phyloP scores from a whole-genome alignment of 1,140 invertebrate species.

The Copidosoma floridanum region DNA sequence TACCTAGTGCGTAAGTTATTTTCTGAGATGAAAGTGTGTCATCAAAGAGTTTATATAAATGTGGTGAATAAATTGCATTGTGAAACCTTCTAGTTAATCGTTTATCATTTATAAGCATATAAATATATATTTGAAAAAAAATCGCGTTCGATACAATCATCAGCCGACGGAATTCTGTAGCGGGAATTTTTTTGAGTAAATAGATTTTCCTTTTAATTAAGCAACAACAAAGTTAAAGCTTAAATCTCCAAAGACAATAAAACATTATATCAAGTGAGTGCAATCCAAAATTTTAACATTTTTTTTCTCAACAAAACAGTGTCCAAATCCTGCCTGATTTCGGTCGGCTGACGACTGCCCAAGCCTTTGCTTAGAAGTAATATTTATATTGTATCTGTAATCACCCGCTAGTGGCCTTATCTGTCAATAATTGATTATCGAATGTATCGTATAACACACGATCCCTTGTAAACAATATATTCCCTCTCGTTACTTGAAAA shows the following conservation, averaged over 20 bases:
- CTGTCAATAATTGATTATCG: constrained; percentile 45
- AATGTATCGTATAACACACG: constrained; percentile 42
- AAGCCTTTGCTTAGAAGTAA: constrained; percentile 44
- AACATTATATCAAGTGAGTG: constrained; percentile 6
- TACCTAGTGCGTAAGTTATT: constrained; percentile 34
- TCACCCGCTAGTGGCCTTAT: constrained; percentile 57
- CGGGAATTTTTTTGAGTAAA: constrained; percentile 4
- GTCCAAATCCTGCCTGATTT: too few species aligned
- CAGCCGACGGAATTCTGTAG: constrained; percentile 18
- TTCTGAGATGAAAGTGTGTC: constrained; percentile 31
- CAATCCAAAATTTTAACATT: not conserved
- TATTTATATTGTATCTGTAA: constrained; percentile 55
- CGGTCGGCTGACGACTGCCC: constrained; percentile 36
- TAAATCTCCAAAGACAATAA: constrained; percentile 21
- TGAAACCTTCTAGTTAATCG: constrained; percentile 29
- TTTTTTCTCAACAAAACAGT: constrained; percentile 5
- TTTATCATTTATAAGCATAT: constrained; percentile 26
- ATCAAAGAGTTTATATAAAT: constrained; percentile 26
- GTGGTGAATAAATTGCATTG: constrained; percentile 9
- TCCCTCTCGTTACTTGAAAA: constrained; percentile 35
- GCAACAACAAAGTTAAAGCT: too few species aligned
- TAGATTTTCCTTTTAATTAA: too few species aligned
- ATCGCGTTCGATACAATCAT: constrained; percentile 32
- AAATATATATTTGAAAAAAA: constrained; percentile 17
- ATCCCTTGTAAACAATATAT: constrained; percentile 32